Percentiles rank a stretch among this genome's conserved stretches.
Evolutionary conservation across 2,888 invertebrate species (phyloP).

Genomic region (Spodoptera littoralis): DNA sequence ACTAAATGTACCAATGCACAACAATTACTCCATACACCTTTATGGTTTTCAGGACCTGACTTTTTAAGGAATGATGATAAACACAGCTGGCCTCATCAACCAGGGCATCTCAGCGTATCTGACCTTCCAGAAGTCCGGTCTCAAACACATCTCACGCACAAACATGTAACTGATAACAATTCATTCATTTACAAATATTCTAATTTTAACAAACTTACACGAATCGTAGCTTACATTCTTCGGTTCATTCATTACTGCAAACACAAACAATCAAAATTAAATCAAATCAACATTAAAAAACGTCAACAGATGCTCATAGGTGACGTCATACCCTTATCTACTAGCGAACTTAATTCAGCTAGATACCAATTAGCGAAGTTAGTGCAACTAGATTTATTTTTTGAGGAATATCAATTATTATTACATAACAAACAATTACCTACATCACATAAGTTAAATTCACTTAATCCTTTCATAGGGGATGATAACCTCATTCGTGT

Average conservation of each 20-base stretch:
- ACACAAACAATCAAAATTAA: neutral
- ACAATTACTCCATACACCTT: slow-evolving; percentile 1
- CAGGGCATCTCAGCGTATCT: slow-evolving; percentile 18
- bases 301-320: neutral
- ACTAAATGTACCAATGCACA: slow-evolving; percentile 10
- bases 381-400: slow-evolving; percentile 3
- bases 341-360: slow-evolving; percentile 6
- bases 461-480: slow-evolving; percentile 8
- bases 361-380: slow-evolving; percentile 5
- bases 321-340: neutral
- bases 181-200: slow-evolving; percentile 8
- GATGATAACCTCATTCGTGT: slow-evolving; percentile 2
- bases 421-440: neutral
- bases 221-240: slow-evolving; percentile 15
- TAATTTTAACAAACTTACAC: slow-evolving; percentile 15
- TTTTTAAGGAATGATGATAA: slow-evolving; percentile 14
- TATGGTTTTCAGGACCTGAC: slow-evolving; percentile 10
- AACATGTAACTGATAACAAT: slow-evolving; percentile 1
- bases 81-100: slow-evolving; percentile 9
- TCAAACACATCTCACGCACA: slow-evolving; percentile 1
- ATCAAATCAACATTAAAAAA: neutral
- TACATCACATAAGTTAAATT: slow-evolving; percentile 1
- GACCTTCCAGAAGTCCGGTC: slow-evolving; percentile 5
- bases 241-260: slow-evolving; percentile 4
- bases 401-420: neutral